Evolutionary conservation across 2,888 invertebrate genomes (phyloP).

Genomic region (Pseudococcus viburni): DNA sequence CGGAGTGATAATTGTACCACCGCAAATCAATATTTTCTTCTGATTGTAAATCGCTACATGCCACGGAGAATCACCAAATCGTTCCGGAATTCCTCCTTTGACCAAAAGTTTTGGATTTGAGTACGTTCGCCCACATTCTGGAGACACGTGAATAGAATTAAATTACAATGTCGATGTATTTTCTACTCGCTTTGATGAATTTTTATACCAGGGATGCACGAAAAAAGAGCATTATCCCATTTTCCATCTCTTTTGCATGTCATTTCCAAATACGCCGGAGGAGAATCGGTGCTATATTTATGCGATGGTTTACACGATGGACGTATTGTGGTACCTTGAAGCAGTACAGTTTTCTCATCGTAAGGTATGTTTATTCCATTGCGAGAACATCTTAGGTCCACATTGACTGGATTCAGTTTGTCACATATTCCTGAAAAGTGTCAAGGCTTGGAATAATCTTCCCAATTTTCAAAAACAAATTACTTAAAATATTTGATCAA

Average conservation of each 20-base stretch:
- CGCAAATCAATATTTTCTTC: slow-evolving; percentile 17
- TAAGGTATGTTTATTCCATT: neutral
- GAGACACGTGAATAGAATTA: neutral
- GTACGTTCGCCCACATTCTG: slow-evolving; percentile 43
- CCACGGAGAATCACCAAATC: slow-evolving; percentile 46
- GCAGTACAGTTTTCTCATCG: neutral
- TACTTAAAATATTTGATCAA: too few species aligned
- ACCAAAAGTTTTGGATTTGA: neutral
- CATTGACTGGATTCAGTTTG: neutral
- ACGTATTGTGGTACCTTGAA: neutral
- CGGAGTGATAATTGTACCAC: slow-evolving; percentile 36
- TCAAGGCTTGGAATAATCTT: too few species aligned
- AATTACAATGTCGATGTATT: neutral
- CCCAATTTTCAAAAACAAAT: too few species aligned
- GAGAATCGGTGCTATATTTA: neutral
- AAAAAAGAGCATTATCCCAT: neutral
- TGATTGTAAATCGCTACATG: slow-evolving; percentile 40
- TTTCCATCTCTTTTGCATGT: neutral
- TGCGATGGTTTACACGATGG: neutral
- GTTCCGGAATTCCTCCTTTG: neutral
- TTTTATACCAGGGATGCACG: neutral
- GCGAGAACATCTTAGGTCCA: neutral
- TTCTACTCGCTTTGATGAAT: neutral
- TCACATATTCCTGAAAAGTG: neutral
- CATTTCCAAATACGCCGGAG: neutral